phyloP scores from a whole-genome alignment of 2,888 invertebrate species.

The Pseudococcus viburni region DNA sequence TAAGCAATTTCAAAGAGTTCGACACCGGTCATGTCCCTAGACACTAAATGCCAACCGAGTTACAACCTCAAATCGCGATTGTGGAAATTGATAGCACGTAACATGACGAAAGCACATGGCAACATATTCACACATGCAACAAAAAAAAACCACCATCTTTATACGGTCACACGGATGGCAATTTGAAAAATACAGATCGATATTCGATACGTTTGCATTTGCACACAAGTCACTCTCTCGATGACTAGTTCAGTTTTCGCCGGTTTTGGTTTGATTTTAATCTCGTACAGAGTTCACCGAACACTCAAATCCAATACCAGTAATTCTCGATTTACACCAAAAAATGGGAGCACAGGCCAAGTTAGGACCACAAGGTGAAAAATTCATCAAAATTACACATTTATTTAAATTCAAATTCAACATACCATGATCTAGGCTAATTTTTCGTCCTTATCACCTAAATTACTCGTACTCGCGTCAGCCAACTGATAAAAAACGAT shows the following conservation, averaged over 20 bases:
- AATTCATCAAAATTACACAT: background rate
- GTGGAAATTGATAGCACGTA: background rate
- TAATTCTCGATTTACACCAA: background rate
- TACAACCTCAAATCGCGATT: no score
- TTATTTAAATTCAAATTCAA: background rate
- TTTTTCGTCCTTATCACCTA: background rate
- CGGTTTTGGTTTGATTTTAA: background rate
- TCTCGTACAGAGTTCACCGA: background rate
- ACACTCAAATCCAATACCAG: no score
- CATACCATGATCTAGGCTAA: background rate
- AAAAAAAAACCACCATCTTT: background rate
- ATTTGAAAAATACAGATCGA: background rate
- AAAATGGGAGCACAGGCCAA: background rate
- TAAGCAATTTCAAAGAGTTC: background rate
- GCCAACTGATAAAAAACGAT: no score
- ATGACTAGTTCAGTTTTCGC: background rate
- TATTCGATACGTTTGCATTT: slow-evolving; percentile 9
- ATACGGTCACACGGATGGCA: background rate
- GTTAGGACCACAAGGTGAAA: background rate
- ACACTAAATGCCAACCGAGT: background rate
- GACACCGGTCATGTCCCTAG: background rate
- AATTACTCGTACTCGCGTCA: background rate
- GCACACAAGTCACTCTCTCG: background rate
- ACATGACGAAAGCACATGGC: background rate
- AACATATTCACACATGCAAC: background rate